A percentile compares a stretch with the other conserved stretches of the same genome.
Conservation (phyloP, 2,888 invertebrate species). For the Lasioglossum villosulum region DNA sequence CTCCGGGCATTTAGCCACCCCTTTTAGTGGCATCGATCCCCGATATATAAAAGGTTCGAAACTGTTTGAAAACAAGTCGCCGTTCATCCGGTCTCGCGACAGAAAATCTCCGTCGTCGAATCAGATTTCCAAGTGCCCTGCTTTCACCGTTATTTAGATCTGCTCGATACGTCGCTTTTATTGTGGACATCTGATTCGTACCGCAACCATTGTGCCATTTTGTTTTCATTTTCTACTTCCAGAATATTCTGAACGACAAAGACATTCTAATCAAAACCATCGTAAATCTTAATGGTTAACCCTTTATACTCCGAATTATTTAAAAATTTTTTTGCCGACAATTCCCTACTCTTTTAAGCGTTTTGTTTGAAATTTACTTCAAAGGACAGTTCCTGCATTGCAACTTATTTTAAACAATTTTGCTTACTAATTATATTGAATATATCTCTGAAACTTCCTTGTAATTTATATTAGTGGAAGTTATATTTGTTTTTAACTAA, state of each 20-base stretch:
- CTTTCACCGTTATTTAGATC: neutral
- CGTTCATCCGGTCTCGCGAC: conserved; percentile 3
- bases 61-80: conserved; percentile 45
- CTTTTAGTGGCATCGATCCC: conserved; percentile 62
- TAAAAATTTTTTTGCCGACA: no score
- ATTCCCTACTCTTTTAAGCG: no score
- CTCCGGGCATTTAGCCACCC: conserved; percentile 45
- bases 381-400: no score
- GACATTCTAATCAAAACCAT: neutral
- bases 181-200: neutral
- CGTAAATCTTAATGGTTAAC: no score
- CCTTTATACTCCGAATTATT: no score
- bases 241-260: neutral
- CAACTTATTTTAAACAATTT: no score
- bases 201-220: neutral
- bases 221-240: no score
- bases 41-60: conserved; percentile 54
- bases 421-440: no score
- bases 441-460: no score
- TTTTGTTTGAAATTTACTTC: no score
- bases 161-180: neutral
- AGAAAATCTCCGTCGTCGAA: conserved; percentile 15
- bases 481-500: no score
- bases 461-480: no score
- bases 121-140: neutral